Base-by-base conservation (phyloP, 2,797 vertebrate species). In the Percopsis omiscomaycus region DNA sequence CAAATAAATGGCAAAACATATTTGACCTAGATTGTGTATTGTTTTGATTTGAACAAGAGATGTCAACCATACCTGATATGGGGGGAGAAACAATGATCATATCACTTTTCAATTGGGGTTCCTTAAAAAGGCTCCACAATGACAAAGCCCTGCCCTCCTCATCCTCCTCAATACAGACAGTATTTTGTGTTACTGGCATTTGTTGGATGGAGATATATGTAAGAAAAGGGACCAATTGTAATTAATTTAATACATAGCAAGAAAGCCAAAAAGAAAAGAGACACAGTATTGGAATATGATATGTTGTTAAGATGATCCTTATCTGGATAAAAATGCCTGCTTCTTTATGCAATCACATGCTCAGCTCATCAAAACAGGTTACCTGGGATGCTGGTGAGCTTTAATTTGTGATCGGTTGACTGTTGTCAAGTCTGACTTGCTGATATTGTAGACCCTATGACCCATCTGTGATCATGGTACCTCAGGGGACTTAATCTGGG, bases 131-230 rank as follows among this genome's bases (percentile, higher is more conserved):
- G 12, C 63, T 71, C 56, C 69, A 79, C 84, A 80, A 81, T 82
- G 87, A 84, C 83, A 89, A 83, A 89, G 83, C 90, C 90, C 88
- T 87, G 84, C 89, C 90, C 83, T 90, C 86, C 63, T 84, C 22
- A 22, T 22, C 22, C 75, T 45, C 75, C 82, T 77, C 66, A 72
- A 73, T 32, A 37, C 16, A 71, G 68, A 75, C 86, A 78, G 70
- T 75, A 71, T 81, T 84, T 80, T 72, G 67, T 74, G 60, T 81
- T 79, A 82, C 48, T 84, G 69, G 59, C 68, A 77, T 81, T 75
- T 84, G 72, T 68, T 64, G 54, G 50, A 48, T 55, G 51, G 22
- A 49, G 66, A 55, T 68, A 65, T 60, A 45, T 44, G 15, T 22
- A 46, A 61, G 53, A 48, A 42, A 55, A 50, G 30, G 30, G 14